Base-by-base conservation (phyloP, 2,888 invertebrate species). In the Platypus cylindrus region DNA sequence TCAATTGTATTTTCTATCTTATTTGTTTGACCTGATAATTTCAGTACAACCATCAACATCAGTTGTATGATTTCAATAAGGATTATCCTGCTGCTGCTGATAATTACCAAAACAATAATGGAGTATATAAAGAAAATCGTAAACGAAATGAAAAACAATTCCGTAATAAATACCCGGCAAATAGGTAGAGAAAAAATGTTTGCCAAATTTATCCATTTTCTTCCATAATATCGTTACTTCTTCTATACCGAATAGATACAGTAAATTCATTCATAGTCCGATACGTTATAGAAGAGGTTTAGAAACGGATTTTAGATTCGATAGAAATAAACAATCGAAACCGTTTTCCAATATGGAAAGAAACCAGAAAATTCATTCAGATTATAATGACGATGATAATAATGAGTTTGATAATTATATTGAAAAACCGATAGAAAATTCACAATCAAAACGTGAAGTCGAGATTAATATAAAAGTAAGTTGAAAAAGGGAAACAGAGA, bases 271-370 rank as follows among this genome's bases (percentile, higher is more conserved):
- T 9, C 44, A 41, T 23, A 42, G 36, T 24, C 44, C 43, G n/a
- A 20, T 34, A 12, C 38, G 49, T 32, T 32, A 41, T 15, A 22
- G 45, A 18, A 37, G 49, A 30, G 37, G 45, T 4, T 40, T 45
- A 7, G 37, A 44, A 2, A n/a, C n/a, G n/a, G n/a, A 29, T 12
- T 14, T n/a, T 16, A 4, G 5, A 9, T 9, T 29, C 14, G 14
- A 16, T 13, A 5, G 8, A 5, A 4, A 16, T 7, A n/a, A n/a
- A 29, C 5, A 13, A 12, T 16, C 9, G 9, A 29, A 29, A 4
- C 5, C n/a, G 13, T 7, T 11, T 25, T n/a, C n/a, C n/a, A 25
- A n/a, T n/a, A 7, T 22, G 8, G 22, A 9, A 22, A 22, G 9
- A 7, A 22, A n/a, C n/a, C n/a, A n/a, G n/a, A n/a, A n/a, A n/a